Percentiles rank a stretch among this genome's conserved stretches.
phyloP scores from a whole-genome alignment of 1,140 invertebrate genomes.

The Meloidogyne chitwoodi region DNA sequence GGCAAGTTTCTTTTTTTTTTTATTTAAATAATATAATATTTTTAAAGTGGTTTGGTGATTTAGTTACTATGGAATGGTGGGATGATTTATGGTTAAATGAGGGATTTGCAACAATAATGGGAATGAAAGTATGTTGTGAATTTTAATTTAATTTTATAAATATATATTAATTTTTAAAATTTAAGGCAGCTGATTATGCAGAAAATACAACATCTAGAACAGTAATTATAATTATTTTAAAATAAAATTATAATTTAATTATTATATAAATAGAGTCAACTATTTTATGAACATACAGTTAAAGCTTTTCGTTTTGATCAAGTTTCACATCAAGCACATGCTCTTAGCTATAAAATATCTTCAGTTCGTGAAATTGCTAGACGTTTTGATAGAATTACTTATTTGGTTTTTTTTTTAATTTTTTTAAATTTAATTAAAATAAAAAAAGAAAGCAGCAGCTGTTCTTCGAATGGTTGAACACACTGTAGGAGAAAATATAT shows the following conservation, averaged over 20 bases:
- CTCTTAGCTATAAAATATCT: conserved; percentile 20
- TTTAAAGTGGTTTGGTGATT: conserved; percentile 37
- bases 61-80: conserved; percentile 41
- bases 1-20: conserved; percentile 10
- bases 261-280: conserved; percentile 14
- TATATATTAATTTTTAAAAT: not conserved
- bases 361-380: conserved; percentile 5
- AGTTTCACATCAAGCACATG: conserved; percentile 17
- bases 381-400: conserved; percentile 32
- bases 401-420: conserved; percentile 22
- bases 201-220: conserved; percentile 30
- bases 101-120: conserved; percentile 39
- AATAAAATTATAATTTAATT: not conserved
- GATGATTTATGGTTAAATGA: conserved; percentile 37
- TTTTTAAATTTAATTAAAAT: not conserved
- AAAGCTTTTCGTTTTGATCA: conserved; percentile 27
- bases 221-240: not conserved
- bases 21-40: conserved; percentile 10
- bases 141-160: not conserved
- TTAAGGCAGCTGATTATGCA: conserved; percentile 33
- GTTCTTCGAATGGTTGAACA: conserved; percentile 22
- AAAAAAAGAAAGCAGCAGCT: conserved; percentile 14
- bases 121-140: not conserved
- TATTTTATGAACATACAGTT: conserved; percentile 20
- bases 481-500: conserved; percentile 21